These are phyloP conservation scores for Cyprinodon variegatus DNA, from an alignment of 2,113 vertebrate genomes.

Conservation along the genomic window DNA sequence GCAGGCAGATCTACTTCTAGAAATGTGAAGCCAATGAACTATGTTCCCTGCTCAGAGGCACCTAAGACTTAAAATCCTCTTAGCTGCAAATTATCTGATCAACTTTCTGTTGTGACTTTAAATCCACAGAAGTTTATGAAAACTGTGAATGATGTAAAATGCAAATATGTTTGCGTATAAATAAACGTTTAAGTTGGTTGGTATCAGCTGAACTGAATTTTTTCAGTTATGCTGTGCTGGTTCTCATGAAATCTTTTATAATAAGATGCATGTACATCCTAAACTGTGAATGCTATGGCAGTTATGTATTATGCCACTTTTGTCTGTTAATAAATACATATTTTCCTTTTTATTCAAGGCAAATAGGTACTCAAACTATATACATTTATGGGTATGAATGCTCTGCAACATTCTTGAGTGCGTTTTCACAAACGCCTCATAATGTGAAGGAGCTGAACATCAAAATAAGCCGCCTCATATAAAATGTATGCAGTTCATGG, in stretches of 20 bases:
- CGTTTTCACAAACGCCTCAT: background rate
- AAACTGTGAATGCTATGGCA: conserved; percentile 30
- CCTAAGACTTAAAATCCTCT: background rate
- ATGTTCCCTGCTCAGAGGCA: conserved; percentile 5
- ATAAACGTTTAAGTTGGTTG: conserved; percentile 5
- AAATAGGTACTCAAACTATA: background rate
- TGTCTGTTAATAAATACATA: conserved; percentile 56
- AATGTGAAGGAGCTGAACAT: background rate
- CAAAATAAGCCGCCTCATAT: background rate
- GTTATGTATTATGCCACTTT: background rate
- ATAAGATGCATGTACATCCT: background rate
- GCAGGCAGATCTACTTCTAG: conserved; percentile 48
- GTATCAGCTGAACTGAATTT: background rate
- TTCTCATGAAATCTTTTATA: background rate
- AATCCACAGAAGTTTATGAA: conserved; percentile 3
- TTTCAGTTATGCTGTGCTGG: background rate
- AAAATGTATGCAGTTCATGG: background rate
- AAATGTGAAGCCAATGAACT: conserved; percentile 24
- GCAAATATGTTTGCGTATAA: conserved; percentile 10
- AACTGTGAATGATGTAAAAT: conserved; percentile 44
- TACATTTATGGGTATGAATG: background rate
- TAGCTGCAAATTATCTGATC: background rate
- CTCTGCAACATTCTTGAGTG: background rate
- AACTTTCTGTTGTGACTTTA: conserved; percentile 16
- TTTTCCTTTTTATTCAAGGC: background rate